Conservation (phyloP, 1,140 invertebrate species). For the Hormaphis cornu region DNA sequence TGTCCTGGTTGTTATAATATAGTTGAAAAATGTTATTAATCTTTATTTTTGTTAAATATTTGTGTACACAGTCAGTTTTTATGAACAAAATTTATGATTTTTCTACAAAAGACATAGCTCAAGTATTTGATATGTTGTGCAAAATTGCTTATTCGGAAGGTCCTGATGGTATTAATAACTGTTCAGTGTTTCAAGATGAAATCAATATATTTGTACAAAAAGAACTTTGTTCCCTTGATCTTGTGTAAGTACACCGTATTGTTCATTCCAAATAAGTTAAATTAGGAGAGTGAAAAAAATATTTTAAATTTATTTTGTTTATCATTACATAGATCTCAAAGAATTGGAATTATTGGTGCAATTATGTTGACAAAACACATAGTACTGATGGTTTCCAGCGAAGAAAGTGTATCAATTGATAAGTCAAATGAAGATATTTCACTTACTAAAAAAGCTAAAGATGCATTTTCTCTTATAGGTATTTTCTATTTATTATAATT, state of each 20-base stretch:
- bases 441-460: constrained; percentile 33
- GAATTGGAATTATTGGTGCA: constrained; percentile 43
- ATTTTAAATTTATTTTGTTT: constrained; percentile 2
- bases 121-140: constrained; percentile 47
- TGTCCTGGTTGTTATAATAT: not conserved
- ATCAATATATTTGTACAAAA: constrained; percentile 54
- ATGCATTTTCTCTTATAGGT: constrained; percentile 37
- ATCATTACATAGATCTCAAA: constrained; percentile 30
- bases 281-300: constrained; percentile 24
- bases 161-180: constrained; percentile 40
- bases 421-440: constrained; percentile 34
- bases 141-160: constrained; percentile 46
- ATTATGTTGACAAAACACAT: constrained; percentile 47
- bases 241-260: constrained; percentile 39
- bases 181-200: constrained; percentile 48
- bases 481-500: constrained; percentile 19
- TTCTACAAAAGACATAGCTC: constrained; percentile 48
- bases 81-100: constrained; percentile 51
- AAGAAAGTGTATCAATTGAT: constrained; percentile 39
- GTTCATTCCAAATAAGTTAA: not conserved
- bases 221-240: constrained; percentile 48
- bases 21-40: not conserved
- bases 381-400: constrained; percentile 37
- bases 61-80: constrained; percentile 39
- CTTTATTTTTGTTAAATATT: not conserved